These are phyloP conservation scores for Dasyornis broadbenti DNA, from an alignment of 2,113 vertebrate species.

Conservation along the genomic window DNA sequence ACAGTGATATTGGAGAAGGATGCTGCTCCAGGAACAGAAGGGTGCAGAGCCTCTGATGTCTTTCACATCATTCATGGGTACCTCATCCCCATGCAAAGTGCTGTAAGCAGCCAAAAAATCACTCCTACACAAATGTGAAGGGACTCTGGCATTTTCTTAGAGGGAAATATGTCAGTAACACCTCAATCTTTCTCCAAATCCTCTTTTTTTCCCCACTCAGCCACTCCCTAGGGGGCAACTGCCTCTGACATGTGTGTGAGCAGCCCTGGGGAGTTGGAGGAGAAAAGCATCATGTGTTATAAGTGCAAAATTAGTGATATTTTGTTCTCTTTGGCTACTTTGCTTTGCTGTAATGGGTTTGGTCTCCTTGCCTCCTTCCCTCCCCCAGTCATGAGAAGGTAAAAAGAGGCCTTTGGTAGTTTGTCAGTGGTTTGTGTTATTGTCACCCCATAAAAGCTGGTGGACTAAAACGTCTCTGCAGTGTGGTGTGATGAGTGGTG, in stretches of 20 bases:
- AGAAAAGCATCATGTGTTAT: background rate
- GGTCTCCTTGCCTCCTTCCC: background rate
- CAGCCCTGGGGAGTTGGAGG: background rate
- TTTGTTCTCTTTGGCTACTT: background rate
- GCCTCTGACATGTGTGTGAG: background rate
- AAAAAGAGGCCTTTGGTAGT: background rate
- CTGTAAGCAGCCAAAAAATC: background rate
- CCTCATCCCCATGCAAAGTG: background rate
- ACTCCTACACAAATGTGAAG: background rate
- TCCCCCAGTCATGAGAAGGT: background rate
- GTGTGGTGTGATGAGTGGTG: background rate
- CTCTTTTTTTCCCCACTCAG: background rate
- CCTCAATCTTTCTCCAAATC: background rate
- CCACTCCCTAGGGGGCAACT: background rate
- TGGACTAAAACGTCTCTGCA: background rate
- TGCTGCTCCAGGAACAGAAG: background rate
- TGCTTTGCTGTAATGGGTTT: background rate
- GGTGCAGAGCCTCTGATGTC: background rate
- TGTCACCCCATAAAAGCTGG: slow-evolving; percentile 56
- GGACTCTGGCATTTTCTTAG: background rate
- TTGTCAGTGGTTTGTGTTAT: slow-evolving; percentile 55
- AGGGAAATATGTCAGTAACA: background rate
- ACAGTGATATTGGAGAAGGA: background rate
- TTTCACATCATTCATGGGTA: background rate
- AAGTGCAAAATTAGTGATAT: background rate